Evolutionary conservation across 2,797 vertebrate species (phyloP).

Genomic region (Eupleurogrammus muticus): DNA sequence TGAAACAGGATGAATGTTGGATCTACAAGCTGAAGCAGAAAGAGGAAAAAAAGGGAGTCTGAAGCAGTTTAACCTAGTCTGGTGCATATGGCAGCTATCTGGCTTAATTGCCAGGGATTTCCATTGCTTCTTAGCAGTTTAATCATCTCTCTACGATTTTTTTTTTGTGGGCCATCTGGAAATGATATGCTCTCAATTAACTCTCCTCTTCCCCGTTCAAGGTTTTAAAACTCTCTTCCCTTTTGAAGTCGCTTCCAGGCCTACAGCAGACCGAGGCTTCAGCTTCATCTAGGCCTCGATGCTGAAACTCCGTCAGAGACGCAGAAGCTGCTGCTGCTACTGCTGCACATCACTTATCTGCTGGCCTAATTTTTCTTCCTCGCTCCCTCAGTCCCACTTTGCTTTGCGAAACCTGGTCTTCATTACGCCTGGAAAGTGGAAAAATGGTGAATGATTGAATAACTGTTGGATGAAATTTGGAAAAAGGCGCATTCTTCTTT

Average conservation of each 20-base stretch:
- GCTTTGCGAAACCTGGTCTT: slow-evolving; percentile 47
- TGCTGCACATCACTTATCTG: slow-evolving; percentile 55
- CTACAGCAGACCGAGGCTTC: slow-evolving; percentile 63
- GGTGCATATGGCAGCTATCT: slow-evolving; percentile 82
- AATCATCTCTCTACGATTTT: slow-evolving; percentile 75
- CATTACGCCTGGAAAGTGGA: slow-evolving; percentile 40
- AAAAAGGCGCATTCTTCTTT: slow-evolving; percentile 30
- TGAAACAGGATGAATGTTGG: slow-evolving; percentile 24
- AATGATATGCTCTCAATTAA: slow-evolving; percentile 83
- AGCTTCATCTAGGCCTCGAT: slow-evolving; percentile 41
- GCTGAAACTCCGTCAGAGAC: neutral
- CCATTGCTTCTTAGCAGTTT: slow-evolving; percentile 79
- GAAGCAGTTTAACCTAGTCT: slow-evolving; percentile 49
- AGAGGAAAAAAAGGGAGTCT: slow-evolving; percentile 15
- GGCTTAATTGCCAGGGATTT: slow-evolving; percentile 80
- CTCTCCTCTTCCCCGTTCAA: slow-evolving; percentile 73
- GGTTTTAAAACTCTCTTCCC: slow-evolving; percentile 67
- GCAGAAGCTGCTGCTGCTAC: slow-evolving; percentile 29
- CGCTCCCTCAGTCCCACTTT: slow-evolving; percentile 12
- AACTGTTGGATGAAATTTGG: slow-evolving; percentile 29
- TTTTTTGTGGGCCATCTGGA: slow-evolving; percentile 79
- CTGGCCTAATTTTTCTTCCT: slow-evolving; percentile 33
- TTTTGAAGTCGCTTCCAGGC: slow-evolving; percentile 76
- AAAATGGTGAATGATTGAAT: slow-evolving; percentile 57
- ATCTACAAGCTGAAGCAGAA: slow-evolving; percentile 8